Percentiles rank a stretch among this genome's conserved stretches.
Evolutionary conservation across 2,113 vertebrate genomes (phyloP).

Genomic region (Pogona vitticeps): DNA sequence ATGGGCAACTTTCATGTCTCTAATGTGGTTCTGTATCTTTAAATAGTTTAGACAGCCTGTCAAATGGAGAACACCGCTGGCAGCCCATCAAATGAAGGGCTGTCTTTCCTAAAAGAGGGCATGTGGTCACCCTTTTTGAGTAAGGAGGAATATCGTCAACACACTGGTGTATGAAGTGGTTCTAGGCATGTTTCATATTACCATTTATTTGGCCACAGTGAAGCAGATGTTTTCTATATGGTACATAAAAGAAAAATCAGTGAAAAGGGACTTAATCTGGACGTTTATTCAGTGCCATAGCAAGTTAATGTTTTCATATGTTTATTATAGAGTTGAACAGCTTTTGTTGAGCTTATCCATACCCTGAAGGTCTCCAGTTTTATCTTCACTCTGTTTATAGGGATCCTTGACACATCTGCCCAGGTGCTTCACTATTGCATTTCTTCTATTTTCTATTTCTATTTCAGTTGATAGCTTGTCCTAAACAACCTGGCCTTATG

Average conservation of each 20-base stretch:
- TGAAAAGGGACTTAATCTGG: neutral
- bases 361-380: neutral
- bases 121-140: neutral
- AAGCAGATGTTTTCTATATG: too few relatives aligned
- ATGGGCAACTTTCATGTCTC: too few relatives aligned
- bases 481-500: neutral
- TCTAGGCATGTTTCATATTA: neutral
- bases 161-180: neutral
- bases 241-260: too few relatives aligned
- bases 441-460: neutral
- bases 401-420: neutral
- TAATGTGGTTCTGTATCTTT: too few relatives aligned
- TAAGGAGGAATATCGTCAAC: neutral
- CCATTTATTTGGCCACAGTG: neutral
- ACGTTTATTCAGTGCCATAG: neutral
- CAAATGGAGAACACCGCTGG: too few relatives aligned
- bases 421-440: neutral
- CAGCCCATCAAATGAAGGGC: too few relatives aligned
- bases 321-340: neutral
- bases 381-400: neutral
- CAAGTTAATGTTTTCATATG: slow-evolving; percentile 2
- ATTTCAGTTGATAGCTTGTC: neutral
- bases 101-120: too few relatives aligned
- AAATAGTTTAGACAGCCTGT: too few relatives aligned
- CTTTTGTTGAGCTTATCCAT: neutral